Conservation (phyloP, 2,113 vertebrate species). For the Pavo muticus region DNA sequence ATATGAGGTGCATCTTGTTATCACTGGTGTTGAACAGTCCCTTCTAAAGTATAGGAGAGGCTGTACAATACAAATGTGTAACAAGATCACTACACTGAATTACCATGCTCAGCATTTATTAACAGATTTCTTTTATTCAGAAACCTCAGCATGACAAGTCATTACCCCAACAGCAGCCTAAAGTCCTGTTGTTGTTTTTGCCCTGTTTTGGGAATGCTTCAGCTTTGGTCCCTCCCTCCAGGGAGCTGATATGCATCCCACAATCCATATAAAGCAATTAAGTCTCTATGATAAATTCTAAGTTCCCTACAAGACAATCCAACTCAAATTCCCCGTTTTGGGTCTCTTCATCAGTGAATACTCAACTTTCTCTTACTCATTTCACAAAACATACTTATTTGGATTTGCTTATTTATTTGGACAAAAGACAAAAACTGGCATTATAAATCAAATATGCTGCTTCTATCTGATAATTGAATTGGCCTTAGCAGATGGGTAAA, state of each 20-base stretch:
- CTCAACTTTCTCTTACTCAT: not conserved
- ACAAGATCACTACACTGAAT: not conserved
- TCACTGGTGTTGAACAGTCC: not conserved
- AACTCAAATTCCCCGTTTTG: not conserved
- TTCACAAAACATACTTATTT: not conserved
- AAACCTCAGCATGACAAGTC: not conserved
- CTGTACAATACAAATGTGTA: not conserved
- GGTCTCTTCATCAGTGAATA: not conserved
- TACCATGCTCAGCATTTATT: not conserved
- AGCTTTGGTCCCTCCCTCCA: not conserved
- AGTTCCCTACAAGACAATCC: not conserved
- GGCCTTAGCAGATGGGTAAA: not conserved
- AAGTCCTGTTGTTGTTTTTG: not conserved
- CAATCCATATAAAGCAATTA: fast-evolving
- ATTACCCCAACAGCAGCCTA: not conserved
- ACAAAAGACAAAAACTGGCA: not conserved
- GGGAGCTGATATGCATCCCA: fast-evolving
- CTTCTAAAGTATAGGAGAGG: not conserved
- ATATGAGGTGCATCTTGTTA: not conserved
- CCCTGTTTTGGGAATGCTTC: not conserved
- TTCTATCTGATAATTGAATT: not conserved
- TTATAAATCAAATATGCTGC: not conserved
- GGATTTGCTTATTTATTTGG: not conserved
- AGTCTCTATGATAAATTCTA: not conserved
- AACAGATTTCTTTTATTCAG: not conserved